Conservation (phyloP, 2,113 vertebrate genomes). For the Sinosuthora webbiana region DNA sequence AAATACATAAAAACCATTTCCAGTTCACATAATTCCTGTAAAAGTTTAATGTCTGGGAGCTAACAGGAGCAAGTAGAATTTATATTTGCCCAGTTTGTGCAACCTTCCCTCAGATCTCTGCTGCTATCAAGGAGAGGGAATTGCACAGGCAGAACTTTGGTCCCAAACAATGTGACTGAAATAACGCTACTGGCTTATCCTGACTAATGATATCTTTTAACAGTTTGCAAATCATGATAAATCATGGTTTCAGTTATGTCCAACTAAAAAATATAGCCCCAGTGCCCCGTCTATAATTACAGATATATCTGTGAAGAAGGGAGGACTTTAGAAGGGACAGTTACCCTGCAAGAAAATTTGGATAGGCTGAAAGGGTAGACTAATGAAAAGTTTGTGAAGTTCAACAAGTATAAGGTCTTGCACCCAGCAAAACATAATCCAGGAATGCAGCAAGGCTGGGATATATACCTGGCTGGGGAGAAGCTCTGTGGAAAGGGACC, state of each 20-base stretch:
- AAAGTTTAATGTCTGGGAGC: neutral
- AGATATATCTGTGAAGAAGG: neutral
- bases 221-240: neutral
- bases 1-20: neutral
- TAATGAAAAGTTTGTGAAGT: neutral
- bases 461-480: neutral
- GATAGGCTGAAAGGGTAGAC: neutral
- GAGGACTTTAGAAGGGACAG: neutral
- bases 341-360: neutral
- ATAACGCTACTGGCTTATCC: neutral
- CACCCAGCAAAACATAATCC: neutral
- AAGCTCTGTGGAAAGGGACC: neutral
- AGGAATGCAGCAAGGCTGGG: neutral
- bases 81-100: neutral
- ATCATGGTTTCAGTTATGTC: neutral
- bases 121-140: neutral
- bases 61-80: neutral
- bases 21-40: neutral
- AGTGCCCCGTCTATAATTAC: fast-evolving
- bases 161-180: neutral
- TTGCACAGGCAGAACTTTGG: neutral
- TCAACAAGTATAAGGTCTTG: neutral
- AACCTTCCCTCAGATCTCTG: neutral
- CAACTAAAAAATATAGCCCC: neutral
- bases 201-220: neutral